A percentile compares a stretch with the other conserved stretches of the same genome.
Conservation (phyloP, 2,113 vertebrate genomes). For the Eupsittula cactorum region DNA sequence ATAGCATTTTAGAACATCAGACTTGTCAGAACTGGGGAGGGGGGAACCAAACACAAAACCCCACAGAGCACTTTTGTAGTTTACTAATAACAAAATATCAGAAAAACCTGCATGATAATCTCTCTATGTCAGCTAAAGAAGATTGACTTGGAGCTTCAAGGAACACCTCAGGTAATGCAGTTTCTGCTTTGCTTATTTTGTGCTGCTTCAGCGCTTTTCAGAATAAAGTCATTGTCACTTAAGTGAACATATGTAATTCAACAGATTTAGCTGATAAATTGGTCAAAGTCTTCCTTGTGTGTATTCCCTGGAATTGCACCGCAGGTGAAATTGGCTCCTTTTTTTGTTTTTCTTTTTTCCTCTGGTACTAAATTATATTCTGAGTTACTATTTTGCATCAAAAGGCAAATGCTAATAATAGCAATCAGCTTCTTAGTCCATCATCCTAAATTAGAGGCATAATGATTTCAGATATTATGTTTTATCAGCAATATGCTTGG, state of each 20-base stretch:
- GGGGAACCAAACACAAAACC: neutral
- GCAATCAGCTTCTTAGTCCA: constrained; percentile 3
- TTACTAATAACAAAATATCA: neutral
- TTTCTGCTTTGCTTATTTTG: constrained; percentile 30
- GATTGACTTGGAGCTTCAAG: neutral
- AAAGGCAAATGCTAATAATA: constrained; percentile 15
- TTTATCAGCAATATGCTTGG: constrained; percentile 10
- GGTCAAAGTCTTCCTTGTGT: neutral
- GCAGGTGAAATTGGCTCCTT: neutral
- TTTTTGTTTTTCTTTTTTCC: neutral
- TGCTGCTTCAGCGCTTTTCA: constrained; percentile 12
- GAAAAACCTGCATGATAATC: neutral
- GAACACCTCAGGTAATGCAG: neutral
- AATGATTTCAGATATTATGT: neutral
- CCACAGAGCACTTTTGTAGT: neutral
- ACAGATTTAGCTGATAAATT: constrained; percentile 34
- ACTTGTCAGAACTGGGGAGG: neutral
- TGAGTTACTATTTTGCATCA: neutral
- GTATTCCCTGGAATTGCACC: neutral
- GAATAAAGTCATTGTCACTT: constrained; percentile 24
- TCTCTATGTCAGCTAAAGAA: neutral
- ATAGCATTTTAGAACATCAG: neutral
- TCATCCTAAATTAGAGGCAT: neutral
- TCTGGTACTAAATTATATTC: neutral
- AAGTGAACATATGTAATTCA: neutral